Conservation (phyloP, 2,797 vertebrate species). For the Diceros bicornis region DNA sequence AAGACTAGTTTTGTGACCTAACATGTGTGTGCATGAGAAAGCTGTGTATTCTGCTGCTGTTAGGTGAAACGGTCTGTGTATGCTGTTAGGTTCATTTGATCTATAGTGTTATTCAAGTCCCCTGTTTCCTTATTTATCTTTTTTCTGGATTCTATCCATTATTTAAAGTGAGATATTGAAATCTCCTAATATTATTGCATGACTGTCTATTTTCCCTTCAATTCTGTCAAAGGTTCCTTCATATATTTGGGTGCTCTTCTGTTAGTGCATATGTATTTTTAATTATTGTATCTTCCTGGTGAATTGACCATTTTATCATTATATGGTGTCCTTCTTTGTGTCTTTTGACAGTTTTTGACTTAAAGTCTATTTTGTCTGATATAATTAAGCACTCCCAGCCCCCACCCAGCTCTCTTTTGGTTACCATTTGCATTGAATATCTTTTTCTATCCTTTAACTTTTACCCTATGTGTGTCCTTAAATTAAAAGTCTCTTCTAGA, state of each 20-base stretch:
- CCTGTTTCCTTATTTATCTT: not conserved
- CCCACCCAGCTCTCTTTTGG: not conserved
- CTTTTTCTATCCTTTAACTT: not conserved
- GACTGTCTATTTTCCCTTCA: not conserved
- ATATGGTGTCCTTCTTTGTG: not conserved
- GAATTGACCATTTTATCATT: not conserved
- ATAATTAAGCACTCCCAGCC: not conserved
- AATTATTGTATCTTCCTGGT: not conserved
- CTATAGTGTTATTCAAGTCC: not conserved
- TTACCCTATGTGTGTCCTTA: not conserved
- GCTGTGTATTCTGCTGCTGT: not conserved
- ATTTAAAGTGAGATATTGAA: not conserved
- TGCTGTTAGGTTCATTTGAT: not conserved
- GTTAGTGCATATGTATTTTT: not conserved
- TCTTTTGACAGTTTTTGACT: not conserved
- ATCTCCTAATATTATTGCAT: not conserved
- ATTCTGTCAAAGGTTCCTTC: not conserved
- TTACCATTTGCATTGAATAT: not conserved
- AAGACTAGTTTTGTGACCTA: not conserved
- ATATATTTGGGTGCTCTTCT: not conserved
- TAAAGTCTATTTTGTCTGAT: not conserved
- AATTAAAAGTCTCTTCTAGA: not conserved
- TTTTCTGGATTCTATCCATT: not conserved
- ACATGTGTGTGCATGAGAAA: not conserved
- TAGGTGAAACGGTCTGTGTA: not conserved